Evolutionary conservation across 2,113 vertebrate species (phyloP), one percentile per base, ranked within the genome.

Genomic region (Pipa parva): DNA sequence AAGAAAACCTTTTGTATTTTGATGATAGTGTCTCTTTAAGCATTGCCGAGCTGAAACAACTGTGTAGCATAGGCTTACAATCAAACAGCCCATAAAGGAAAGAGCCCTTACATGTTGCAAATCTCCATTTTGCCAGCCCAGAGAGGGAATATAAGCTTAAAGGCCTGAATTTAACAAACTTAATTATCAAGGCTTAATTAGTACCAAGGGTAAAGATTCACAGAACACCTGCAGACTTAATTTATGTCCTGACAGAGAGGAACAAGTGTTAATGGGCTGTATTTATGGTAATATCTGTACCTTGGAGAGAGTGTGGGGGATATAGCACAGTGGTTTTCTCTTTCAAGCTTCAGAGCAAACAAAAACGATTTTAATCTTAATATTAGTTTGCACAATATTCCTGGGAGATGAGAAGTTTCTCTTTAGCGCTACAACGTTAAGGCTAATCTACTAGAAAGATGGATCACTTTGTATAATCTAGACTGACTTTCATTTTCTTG

Each of bases 181-280:
- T 98, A 97, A 99, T 99, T 98, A 99, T 98, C 92, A 92, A 91
- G 90, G 87, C 91, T 98, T 97, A 98, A 98, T 98, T 98, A 98
- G 94, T 95, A 95, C 88, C 95, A 93, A 93, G 95, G 94, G 95
- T 97, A 95, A 95, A 95, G 91, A 95, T 95, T 91, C 79, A 88
- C 86, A 91, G 94, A 95, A 97, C 94, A 98, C 92, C 94, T 96
- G 94, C 95, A 96, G 94, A 96, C 92, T 98, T 96, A 97, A 98
- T 98, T 98, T 99, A 97, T 97, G 95, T 95, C 92, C 94, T 98
- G 95, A 96, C 95, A 97, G 92, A 90, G 87, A 89, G 90, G 93
- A 98, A 98, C 94, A 98, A 97, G 93, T 98, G 95, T 98, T 99
- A 98, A 98, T 97, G 91, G 91, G 92, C 91, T 90, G 88, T 97